Base-by-base conservation (phyloP, 92 coral and sea anemone genomes). In the Epizoanthus ramosus region DNA sequence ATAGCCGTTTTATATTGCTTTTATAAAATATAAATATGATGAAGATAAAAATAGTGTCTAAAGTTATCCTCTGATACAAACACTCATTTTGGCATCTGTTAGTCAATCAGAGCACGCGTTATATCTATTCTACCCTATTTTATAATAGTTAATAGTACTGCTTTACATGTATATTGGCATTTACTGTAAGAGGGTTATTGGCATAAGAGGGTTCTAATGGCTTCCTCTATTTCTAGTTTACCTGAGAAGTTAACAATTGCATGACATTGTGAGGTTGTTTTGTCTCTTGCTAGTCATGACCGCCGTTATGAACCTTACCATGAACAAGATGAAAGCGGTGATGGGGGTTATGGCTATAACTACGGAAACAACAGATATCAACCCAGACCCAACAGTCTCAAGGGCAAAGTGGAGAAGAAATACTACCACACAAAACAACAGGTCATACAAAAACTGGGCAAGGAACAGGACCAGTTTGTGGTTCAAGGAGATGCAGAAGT, bases 401-500 rank as follows among this genome's bases (percentile, higher is more conserved):
- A 96, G 82, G 97, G 98, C 63, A 96, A 96, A 73, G 91, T 96
- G 68, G 97, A 96, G 74, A 90, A 91, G 80, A 96, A 96, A 64
- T 96, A 94, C 69, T 96, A 95, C 93, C 98, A 92, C 50, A 95
- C 98, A 3, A 96, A 96, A 79, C 99, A 96, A 87, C 85, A 97
- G 0, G 87, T 96, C 75, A 94, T 96, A 17, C 94, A 96, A 71
- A 96, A 94, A 63, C 68, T 96, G n/a, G 99, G 99, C 74, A 96
- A 96, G 75, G 94, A 89, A 33, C 99, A 96, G 83, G 99, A 96
- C 80, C 86, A 68, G 39, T 92, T 76, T 89, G 99, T 96, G 6
- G 98, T 96, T 3, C 98, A 97, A 33, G 99, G 99, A 68, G 99
- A 96, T 83, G 93, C 98, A 21, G 99, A 96, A 73, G 99, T 96